Conservation (phyloP, 2,888 invertebrate genomes). For the Drosophila prolongata region DNA sequence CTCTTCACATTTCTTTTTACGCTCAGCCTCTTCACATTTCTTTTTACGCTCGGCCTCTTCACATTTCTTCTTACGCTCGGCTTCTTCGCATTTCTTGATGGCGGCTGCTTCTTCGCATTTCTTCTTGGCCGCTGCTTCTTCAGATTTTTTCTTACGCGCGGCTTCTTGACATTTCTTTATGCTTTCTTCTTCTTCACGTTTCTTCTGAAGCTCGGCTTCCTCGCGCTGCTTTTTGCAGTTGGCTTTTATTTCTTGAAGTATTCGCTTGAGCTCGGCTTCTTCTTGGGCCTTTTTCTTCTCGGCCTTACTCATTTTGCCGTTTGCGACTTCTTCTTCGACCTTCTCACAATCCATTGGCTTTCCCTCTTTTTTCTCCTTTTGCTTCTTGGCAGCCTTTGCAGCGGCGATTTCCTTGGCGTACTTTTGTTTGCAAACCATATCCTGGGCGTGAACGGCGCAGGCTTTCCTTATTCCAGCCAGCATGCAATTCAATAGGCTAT, state of each 20-base stretch:
- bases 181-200: neutral
- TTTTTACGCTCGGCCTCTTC: neutral
- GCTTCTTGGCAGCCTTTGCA: neutral
- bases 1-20: too few relatives aligned
- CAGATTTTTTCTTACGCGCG: neutral
- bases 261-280: neutral
- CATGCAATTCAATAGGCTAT: constrained; percentile 30
- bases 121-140: neutral
- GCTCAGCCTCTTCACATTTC: neutral
- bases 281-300: constrained; percentile 3
- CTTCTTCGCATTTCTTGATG: neutral
- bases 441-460: constrained; percentile 6
- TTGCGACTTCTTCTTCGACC: neutral
- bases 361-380: neutral
- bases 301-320: neutral
- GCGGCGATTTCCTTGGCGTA: constrained; percentile 7
- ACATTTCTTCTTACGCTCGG: neutral
- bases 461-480: constrained; percentile 17
- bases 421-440: constrained; percentile 1
- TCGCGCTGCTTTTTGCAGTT: constrained; percentile 2
- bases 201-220: neutral
- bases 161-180: neutral
- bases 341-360: neutral
- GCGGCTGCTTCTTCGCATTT: neutral
- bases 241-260: neutral